Evolutionary conservation across 2,113 vertebrate genomes (phyloP).

Genomic region (Lates calcarifer): DNA sequence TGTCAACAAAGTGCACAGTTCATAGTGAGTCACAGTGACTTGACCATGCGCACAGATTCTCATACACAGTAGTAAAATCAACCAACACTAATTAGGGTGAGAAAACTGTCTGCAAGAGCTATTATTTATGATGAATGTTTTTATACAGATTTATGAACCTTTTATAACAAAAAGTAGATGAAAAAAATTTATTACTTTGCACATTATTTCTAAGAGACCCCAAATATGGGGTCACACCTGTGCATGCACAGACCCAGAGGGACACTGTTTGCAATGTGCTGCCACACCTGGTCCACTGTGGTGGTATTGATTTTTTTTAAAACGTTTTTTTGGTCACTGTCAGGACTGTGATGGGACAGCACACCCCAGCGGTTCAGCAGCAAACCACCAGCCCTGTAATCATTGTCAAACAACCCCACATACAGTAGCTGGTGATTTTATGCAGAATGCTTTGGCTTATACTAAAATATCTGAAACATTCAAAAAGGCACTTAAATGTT

Average conservation of each 20-base stretch:
- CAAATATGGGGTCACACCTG: constrained; percentile 28
- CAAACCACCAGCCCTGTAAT: background rate
- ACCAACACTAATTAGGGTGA: background rate
- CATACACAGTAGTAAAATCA: background rate
- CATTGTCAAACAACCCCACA: background rate
- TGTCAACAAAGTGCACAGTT: constrained; percentile 10
- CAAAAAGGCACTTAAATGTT: background rate
- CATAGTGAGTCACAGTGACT: constrained; percentile 7
- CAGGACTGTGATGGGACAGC: background rate
- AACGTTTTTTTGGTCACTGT: constrained; percentile 15
- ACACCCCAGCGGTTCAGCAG: background rate
- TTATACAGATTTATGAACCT: too few species aligned
- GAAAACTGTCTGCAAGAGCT: background rate
- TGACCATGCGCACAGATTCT: background rate
- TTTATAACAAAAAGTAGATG: background rate
- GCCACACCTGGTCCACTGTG: constrained; percentile 36
- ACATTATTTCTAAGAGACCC: background rate
- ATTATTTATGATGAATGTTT: background rate
- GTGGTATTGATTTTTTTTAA: background rate
- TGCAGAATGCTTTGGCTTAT: background rate
- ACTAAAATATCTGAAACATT: background rate
- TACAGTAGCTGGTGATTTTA: background rate
- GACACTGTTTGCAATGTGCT: constrained; percentile 1
- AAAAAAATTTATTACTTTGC: background rate
- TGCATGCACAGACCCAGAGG: constrained; percentile 2